phyloP scores from a whole-genome alignment of 2,888 invertebrate genomes.

The Adelognathus sp. region DNA sequence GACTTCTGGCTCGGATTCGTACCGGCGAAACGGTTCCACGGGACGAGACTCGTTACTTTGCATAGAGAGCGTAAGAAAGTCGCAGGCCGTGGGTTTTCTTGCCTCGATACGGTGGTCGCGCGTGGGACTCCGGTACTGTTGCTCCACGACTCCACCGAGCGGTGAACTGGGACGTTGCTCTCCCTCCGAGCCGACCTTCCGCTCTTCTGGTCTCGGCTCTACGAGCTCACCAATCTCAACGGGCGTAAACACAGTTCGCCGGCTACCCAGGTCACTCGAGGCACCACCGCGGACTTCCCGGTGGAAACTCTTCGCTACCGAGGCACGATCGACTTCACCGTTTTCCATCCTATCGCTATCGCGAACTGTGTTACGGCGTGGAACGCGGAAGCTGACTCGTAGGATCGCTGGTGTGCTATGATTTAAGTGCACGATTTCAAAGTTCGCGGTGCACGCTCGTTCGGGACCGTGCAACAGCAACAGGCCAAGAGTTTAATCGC shows the following conservation, averaged over 20 bases:
- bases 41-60: slow-evolving; percentile 40
- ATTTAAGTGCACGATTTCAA: slow-evolving; percentile 58
- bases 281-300: slow-evolving; percentile 38
- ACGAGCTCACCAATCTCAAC: slow-evolving; percentile 35
- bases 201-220: slow-evolving; percentile 27
- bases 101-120: slow-evolving; percentile 38
- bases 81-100: slow-evolving; percentile 12
- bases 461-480: slow-evolving; percentile 3
- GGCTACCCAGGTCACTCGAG: slow-evolving; percentile 28
- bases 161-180: slow-evolving; percentile 15
- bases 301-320: slow-evolving; percentile 41
- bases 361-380: slow-evolving; percentile 35
- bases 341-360: slow-evolving; percentile 31
- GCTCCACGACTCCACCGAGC: slow-evolving; percentile 47
- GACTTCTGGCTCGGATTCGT: background rate
- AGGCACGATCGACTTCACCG: slow-evolving; percentile 52
- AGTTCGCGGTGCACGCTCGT: slow-evolving; percentile 46
- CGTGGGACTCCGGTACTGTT: slow-evolving; percentile 64
- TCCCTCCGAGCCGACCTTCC: slow-evolving; percentile 29
- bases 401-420: slow-evolving; percentile 32
- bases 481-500: slow-evolving; percentile 58
- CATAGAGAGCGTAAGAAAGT: slow-evolving; percentile 28
- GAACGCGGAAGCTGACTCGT: slow-evolving; percentile 58
- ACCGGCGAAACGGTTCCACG: slow-evolving; percentile 30
- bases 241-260: background rate